Evolutionary conservation across 2,888 invertebrate species (phyloP).

Genomic region (Tuta absoluta): DNA sequence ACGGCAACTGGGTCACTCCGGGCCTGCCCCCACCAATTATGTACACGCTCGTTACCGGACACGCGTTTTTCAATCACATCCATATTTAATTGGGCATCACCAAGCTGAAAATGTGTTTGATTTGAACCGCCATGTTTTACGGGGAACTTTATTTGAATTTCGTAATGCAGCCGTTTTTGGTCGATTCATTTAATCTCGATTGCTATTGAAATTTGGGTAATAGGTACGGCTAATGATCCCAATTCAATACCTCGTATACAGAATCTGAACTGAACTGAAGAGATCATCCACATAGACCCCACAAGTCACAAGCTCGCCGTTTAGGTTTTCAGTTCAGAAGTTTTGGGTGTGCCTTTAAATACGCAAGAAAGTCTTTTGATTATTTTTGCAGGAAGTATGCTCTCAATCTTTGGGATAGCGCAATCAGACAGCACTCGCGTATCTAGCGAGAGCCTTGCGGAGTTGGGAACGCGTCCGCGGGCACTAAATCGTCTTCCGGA

Average conservation of each 20-base stretch:
- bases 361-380: neutral
- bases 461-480: slow-evolving; percentile 36
- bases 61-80: slow-evolving; percentile 82
- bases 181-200: slow-evolving; percentile 16
- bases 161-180: slow-evolving; percentile 42
- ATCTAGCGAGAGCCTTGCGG: slow-evolving; percentile 20
- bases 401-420: neutral
- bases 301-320: neutral
- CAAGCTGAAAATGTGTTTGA: slow-evolving; percentile 77
- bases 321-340: neutral
- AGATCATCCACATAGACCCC: neutral
- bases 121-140: slow-evolving; percentile 73
- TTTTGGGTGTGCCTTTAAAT: neutral
- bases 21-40: slow-evolving; percentile 79
- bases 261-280: neutral
- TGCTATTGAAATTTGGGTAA: slow-evolving; percentile 7
- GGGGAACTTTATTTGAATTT: slow-evolving; percentile 62
- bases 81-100: slow-evolving; percentile 81
- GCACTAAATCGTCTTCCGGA: slow-evolving; percentile 55
- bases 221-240: slow-evolving; percentile 12
- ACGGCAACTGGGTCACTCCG: slow-evolving; percentile 80
- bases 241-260: neutral
- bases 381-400: neutral
- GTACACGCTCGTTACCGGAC: slow-evolving; percentile 82
- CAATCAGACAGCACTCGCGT: neutral